phyloP scores from a whole-genome alignment of 1,140 invertebrate species.

The Caenorhabditis remanei region DNA sequence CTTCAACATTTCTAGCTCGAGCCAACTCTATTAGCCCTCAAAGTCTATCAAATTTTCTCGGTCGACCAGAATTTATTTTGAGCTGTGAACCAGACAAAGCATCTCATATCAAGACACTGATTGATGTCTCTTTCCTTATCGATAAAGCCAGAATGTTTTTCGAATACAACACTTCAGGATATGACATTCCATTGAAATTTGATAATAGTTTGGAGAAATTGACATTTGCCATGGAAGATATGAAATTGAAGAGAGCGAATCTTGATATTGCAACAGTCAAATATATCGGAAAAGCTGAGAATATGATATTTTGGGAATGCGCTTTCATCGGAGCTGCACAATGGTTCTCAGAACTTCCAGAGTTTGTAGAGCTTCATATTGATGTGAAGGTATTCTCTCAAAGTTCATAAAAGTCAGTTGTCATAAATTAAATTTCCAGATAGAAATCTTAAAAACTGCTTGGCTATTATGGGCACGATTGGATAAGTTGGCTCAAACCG shows the following conservation, averaged over 20 bases:
- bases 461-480: neutral
- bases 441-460: neutral
- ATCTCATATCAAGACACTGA: neutral
- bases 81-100: neutral
- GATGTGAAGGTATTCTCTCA: neutral
- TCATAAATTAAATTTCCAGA: neutral
- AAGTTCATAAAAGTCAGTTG: neutral
- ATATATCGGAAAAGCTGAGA: neutral
- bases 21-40: neutral
- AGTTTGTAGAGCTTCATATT: neutral
- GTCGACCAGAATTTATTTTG: constrained; percentile 6
- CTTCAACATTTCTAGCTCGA: neutral
- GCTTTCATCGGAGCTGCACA: neutral
- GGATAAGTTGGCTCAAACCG: neutral
- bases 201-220: neutral
- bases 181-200: neutral
- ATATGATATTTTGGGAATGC: neutral
- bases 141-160: neutral
- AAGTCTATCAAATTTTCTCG: neutral
- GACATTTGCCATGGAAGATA: neutral
- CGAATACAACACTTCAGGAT: neutral
- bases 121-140: neutral
- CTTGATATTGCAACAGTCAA: neutral
- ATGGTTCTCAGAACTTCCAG: neutral
- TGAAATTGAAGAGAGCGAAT: neutral